phyloP scores from a whole-genome alignment of 2,113 vertebrate species.

The Noturus placidus region DNA sequence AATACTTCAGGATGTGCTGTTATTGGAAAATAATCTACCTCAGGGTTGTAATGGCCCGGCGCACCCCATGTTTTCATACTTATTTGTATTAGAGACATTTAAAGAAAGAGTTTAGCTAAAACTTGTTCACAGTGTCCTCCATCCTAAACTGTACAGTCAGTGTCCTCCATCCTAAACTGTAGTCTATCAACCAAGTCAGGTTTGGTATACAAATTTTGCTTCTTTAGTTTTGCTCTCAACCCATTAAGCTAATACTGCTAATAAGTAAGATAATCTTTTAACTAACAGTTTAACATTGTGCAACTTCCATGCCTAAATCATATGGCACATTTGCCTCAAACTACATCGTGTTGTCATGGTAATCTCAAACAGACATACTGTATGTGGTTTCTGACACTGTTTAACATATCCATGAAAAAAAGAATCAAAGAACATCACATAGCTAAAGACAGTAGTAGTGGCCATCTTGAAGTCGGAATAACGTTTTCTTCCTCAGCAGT shows the following conservation, averaged over 20 bases:
- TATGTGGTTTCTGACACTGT: not conserved
- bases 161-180: not conserved
- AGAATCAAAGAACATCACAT: no score
- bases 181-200: not conserved
- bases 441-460: no score
- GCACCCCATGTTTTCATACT: not conserved
- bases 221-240: not conserved
- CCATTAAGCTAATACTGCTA: not conserved
- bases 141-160: not conserved
- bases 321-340: not conserved
- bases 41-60: no score
- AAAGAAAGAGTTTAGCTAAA: not conserved
- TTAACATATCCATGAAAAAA: not conserved
- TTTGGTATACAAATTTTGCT: not conserved
- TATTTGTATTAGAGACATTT: not conserved
- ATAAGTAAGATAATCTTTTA: not conserved
- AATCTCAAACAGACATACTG: not conserved
- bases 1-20: not conserved
- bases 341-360: not conserved
- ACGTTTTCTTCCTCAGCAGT: not conserved
- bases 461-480: no score
- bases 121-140: not conserved
- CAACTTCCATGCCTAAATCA: not conserved
- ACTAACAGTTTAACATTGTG: not conserved
- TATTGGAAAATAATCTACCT: no score